Evolutionary conservation across 2,888 invertebrate genomes (phyloP).

Genomic region (Hydrotaea cyrtoneurina): DNA sequence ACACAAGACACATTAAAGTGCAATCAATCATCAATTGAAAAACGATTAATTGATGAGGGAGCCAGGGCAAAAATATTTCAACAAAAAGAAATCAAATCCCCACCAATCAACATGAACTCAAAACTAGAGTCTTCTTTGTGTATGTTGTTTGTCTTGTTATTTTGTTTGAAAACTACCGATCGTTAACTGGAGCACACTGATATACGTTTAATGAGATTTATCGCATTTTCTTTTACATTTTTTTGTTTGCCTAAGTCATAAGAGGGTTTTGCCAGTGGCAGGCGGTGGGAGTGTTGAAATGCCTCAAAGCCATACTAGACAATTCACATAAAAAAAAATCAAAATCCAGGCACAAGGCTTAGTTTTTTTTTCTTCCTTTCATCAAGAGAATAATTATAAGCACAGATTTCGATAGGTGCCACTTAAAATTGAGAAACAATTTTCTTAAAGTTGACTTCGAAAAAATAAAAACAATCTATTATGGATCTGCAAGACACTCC

Average conservation of each 20-base stretch:
- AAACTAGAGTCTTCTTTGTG: neutral
- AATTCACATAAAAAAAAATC: neutral
- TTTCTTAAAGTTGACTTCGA: neutral
- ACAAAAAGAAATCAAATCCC: neutral
- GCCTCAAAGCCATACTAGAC: neutral
- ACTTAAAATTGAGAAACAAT: conserved; percentile 18
- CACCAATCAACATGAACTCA: conserved; percentile 13
- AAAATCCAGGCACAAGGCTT: neutral
- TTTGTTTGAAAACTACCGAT: neutral
- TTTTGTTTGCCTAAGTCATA: neutral
- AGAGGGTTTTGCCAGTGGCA: neutral
- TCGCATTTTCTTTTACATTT: neutral
- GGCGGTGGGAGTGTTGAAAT: conserved; percentile 52
- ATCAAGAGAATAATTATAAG: conserved; percentile 17
- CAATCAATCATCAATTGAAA: conserved; percentile 46
- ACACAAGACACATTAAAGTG: no score
- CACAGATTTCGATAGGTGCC: conserved; percentile 23
- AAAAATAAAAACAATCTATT: neutral
- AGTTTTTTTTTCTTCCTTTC: neutral
- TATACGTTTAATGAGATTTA: neutral
- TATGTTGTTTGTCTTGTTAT: neutral
- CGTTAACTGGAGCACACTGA: conserved; percentile 16
- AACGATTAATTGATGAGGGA: conserved; percentile 43
- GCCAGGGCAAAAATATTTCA: neutral
- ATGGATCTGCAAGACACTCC: conserved; percentile 27